Percentiles rank a stretch among this genome's conserved stretches.
These are phyloP conservation scores for Pao palembangensis DNA, from an alignment of 2,113 vertebrate species.

Conservation along the genomic window DNA sequence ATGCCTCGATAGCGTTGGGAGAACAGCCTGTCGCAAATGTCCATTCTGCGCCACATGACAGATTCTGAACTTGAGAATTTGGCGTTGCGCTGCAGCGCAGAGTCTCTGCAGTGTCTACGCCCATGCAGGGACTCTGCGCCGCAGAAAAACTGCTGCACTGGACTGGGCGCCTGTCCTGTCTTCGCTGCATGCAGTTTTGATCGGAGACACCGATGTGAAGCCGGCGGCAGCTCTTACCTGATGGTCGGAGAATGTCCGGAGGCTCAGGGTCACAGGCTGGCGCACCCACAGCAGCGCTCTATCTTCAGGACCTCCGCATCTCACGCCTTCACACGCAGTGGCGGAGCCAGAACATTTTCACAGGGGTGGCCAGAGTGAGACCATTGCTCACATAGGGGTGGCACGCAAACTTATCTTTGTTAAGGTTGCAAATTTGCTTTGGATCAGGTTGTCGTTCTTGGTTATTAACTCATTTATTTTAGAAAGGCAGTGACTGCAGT, in stretches of 20 bases:
- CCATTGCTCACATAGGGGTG: background rate
- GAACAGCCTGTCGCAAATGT: too few species aligned
- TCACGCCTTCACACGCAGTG: background rate
- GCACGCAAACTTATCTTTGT: background rate
- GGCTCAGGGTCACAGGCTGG: too few species aligned
- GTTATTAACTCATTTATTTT: too few species aligned
- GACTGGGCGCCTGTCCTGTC: background rate
- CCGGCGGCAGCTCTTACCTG: background rate
- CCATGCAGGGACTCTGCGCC: slow-evolving; percentile 46
- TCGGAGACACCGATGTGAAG: background rate
- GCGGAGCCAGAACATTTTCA: background rate
- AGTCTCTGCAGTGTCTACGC: slow-evolving; percentile 52
- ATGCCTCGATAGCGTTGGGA: too few species aligned
- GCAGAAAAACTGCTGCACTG: slow-evolving; percentile 42
- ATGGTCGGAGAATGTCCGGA: background rate
- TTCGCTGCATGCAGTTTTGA: background rate
- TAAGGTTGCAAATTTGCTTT: too few species aligned
- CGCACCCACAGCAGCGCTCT: too few species aligned
- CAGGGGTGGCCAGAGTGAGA: slow-evolving; percentile 1
- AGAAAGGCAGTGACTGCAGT: too few species aligned
- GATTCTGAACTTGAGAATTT: too few species aligned
- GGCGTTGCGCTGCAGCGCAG: too few species aligned
- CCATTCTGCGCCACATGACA: too few species aligned
- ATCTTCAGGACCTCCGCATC: too few species aligned
- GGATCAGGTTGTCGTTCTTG: too few species aligned